Evolutionary conservation across 2,113 vertebrate species (phyloP).

Genomic region (Chunga burmeisteri): DNA sequence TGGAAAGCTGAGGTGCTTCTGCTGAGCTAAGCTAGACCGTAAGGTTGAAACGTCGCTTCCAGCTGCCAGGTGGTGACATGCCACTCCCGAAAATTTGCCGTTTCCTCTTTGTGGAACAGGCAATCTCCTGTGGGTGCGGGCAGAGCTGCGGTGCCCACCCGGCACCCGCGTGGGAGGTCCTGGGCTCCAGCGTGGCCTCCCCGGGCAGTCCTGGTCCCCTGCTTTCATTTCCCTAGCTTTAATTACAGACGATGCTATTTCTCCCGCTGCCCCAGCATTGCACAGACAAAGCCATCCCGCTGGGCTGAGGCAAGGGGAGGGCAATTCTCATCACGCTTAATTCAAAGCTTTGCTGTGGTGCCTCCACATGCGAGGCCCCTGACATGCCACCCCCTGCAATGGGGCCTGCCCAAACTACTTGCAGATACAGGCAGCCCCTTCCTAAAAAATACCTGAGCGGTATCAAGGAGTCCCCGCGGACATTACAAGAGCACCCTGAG

Average conservation of each 20-base stretch:
- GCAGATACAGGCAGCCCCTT: not conserved
- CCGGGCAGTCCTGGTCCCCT: no score
- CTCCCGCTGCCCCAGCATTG: not conserved
- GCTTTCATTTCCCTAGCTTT: not conserved
- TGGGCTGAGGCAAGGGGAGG: not conserved
- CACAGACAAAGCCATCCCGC: not conserved
- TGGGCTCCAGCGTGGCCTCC: fast-evolving
- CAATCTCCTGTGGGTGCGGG: fast-evolving
- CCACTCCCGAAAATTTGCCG: not conserved
- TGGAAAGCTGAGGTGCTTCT: not conserved
- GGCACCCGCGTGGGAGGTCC: not conserved
- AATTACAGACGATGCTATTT: not conserved
- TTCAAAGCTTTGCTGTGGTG: not conserved
- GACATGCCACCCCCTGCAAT: not conserved
- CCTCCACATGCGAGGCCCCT: not conserved
- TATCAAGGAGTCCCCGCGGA: not conserved
- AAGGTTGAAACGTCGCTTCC: not conserved
- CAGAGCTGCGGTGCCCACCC: not conserved
- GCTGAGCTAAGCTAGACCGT: not conserved
- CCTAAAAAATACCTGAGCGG: not conserved
- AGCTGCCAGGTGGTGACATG: not conserved
- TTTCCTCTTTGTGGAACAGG: not conserved
- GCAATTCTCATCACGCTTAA: not conserved
- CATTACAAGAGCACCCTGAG: not conserved
- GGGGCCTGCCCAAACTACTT: not conserved